Conservation (phyloP, 2,888 invertebrate species). For the Itoplectis maculator region DNA sequence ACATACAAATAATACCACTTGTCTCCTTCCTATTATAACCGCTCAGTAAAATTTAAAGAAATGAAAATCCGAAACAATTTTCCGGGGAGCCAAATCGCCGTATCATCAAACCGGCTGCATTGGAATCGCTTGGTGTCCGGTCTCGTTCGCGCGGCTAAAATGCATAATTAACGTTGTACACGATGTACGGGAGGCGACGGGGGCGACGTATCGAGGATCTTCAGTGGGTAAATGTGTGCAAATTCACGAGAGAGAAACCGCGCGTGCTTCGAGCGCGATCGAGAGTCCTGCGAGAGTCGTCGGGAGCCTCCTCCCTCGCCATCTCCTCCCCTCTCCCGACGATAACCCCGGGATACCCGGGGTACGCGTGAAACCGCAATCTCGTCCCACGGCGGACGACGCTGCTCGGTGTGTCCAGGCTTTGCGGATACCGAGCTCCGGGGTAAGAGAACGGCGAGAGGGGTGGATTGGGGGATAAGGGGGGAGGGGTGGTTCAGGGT, state of each 20-base stretch:
- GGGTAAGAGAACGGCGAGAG: not conserved
- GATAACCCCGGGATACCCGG: constrained; percentile 5
- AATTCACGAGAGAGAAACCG: constrained; percentile 1
- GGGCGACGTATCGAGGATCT: not conserved
- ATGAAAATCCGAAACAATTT: too few relatives aligned
- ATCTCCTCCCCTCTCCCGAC: too few relatives aligned
- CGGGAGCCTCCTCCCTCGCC: too few relatives aligned
- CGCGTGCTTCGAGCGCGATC: constrained; percentile 5
- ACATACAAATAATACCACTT: too few relatives aligned
- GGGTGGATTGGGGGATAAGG: not conserved
- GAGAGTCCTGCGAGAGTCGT: not conserved
- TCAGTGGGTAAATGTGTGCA: not conserved
- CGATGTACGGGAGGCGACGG: not conserved
- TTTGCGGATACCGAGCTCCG: constrained; percentile 12
- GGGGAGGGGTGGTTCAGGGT: too few relatives aligned
- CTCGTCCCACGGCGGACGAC: constrained; percentile 14
- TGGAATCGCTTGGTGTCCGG: too few relatives aligned
- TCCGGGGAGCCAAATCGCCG: too few relatives aligned
- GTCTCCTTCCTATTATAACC: too few relatives aligned
- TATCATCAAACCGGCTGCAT: too few relatives aligned
- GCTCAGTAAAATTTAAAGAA: too few relatives aligned
- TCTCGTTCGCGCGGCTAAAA: too few relatives aligned
- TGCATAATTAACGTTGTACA: not conserved
- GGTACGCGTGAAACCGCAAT: constrained; percentile 26
- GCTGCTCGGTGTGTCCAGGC: constrained; percentile 2